Base-by-base conservation (phyloP, 2,113 vertebrate species). In the Anolis sagrei region DNA sequence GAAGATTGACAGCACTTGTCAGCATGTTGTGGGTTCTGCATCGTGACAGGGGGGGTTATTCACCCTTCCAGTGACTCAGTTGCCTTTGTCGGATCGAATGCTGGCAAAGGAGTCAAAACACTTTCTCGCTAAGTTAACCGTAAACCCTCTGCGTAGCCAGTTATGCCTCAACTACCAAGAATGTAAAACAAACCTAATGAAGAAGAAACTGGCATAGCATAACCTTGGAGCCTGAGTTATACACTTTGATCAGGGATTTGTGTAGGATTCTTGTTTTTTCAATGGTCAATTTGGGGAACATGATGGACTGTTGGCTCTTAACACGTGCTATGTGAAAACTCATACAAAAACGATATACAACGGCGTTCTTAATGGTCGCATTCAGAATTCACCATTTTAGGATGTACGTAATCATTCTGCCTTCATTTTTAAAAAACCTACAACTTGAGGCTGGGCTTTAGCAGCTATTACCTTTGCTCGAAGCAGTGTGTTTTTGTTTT, bases 31-130 rank as follows among this genome's bases (percentile, higher is more conserved):
- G 16, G 95, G 95, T 94, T 92, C 91, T 95, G 94, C 89, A 94
- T 93, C 89, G 1, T 89, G 95, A 94, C 21, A 11, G 27, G 61
- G 69, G 69, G 91, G 92, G 58, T 89, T 92, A 86, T 94, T 90
- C 87, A 92, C 90, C 93, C 93, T 89, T 27, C 4, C 92, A 92
- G 90, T 94, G 96, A 96, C 96, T 96, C 90, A 0, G 93, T 94
- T 93, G 94, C 90, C 87, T 95, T 84, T 95, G 94, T 93, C 90
- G 95, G 95, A 96, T 94, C 95, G 90, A 93, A 90, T 93, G 89
- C 88, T 93, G 94, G 95, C 93, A 91, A 95, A 94, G 95, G 95
- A 95, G 92, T 93, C 93, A 91, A 77, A 92, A 88, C 54, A 61
- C 87, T 90, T 93, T 91, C 91, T 96, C 87, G 90, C 88, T 34